Base-by-base conservation (phyloP, 2,113 vertebrate species). In the Micronycteris hirsuta region DNA sequence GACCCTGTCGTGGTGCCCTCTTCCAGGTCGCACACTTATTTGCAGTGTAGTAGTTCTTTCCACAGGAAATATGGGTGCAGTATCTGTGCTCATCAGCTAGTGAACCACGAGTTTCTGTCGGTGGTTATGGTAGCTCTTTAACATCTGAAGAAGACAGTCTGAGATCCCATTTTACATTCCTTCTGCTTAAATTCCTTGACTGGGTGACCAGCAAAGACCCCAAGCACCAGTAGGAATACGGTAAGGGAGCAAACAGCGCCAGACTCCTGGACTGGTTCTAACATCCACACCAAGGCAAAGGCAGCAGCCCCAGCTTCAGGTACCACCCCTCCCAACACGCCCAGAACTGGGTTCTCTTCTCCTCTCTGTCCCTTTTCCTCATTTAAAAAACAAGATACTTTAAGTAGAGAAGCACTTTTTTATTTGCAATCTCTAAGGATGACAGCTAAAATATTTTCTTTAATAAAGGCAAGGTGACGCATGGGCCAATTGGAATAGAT, bases 391-490 rank as follows among this genome's bases (percentile, higher is more conserved):
- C 56, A 90, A 71, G 6, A 24, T 5, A 13, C 31, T 87, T 43
- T 86, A 81, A 16, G 26, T 24, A 67, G 95, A 71, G 17, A 12
- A 56, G 43, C 41, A 54, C 20, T 47, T 85, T 61, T 76, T 52
- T 26, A 10, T 84, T 78, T 92, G 45, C 16, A 74, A 28, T 76
- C 31, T 52, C 16, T 17, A 76, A 85, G 49, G 43, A 68, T 77
- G 63, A 73, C 56, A 73, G 65, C 93, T 56, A 70, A 93, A 85
- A 61, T 31, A 52, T 77, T 78, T 85, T 89, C 73, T 86, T 86
- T 58, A 58, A 49, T 81, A 92, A 92, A 49, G 38, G 22, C 8
- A 28, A 80, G 15, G 19, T 33, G 28, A 38, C 11, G 38, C n/a
- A 20, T 3, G 70, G 80, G 38, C 26, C 43, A 54, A 9, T 16